Evolutionary conservation across 2,113 vertebrate genomes (phyloP).

Genomic region (Lamprotornis superbus): DNA sequence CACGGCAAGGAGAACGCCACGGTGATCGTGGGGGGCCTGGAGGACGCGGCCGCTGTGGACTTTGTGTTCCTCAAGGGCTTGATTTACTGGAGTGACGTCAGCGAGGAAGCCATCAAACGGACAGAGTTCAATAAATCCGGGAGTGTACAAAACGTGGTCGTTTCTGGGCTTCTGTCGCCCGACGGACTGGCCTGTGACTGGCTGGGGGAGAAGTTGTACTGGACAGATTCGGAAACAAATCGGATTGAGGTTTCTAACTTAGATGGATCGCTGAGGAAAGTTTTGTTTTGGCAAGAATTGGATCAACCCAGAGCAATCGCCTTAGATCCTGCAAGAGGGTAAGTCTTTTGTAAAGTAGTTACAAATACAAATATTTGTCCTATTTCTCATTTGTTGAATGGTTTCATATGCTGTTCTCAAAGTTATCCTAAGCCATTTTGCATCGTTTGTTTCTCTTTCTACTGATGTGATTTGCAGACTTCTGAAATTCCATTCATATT

Average conservation of each 20-base stretch:
- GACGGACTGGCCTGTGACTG: constrained; percentile 97
- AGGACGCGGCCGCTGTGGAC: constrained; percentile 97
- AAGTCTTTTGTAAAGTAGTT: constrained; percentile 68
- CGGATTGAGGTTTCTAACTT: constrained; percentile 94
- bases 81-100: constrained; percentile 98
- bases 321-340: constrained; percentile 93
- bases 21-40: constrained; percentile 89
- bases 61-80: constrained; percentile 85
- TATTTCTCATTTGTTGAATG: background rate
- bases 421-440: background rate
- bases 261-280: constrained; percentile 89
- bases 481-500: background rate
- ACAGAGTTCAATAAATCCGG: constrained; percentile 84
- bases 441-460: background rate
- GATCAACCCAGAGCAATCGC: constrained; percentile 96
- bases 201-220: constrained; percentile 94
- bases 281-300: constrained; percentile 97
- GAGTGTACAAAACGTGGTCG: constrained; percentile 81
- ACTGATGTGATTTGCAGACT: background rate
- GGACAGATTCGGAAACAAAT: constrained; percentile 98
- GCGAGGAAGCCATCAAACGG: constrained; percentile 95
- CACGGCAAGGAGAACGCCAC: constrained; percentile 87
- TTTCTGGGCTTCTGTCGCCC: constrained; percentile 90
- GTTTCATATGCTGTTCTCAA: background rate
- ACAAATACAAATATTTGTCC: background rate